Base-by-base conservation (phyloP, 2,888 invertebrate genomes). In the Philereme transversata region DNA sequence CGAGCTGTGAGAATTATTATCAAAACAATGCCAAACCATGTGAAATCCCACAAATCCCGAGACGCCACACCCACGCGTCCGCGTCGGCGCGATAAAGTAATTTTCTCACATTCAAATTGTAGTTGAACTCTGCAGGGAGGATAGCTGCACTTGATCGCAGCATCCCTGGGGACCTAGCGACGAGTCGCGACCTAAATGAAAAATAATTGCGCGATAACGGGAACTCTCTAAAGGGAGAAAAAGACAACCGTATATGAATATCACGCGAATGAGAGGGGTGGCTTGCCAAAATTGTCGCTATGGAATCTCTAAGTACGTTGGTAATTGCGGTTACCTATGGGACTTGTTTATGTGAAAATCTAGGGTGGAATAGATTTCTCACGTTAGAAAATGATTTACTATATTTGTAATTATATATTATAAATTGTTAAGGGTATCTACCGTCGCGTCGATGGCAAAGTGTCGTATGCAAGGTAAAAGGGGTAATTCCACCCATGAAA, bases 21-120 rank as follows among this genome's bases (percentile, higher is more conserved):
- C 58, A 51, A 57, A 65, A 51, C 62, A 57, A 65, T 57, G 62
- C 44, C 35, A 59, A 51, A 66, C 65, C 69, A 71, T 83, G 85
- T 75, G 83, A 86, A 82, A 78, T 75, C 73, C 73, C 70, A 73
- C 81, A 81, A 84, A 71, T 82, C 87, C 86, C 86, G 70, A 76
- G 83, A 74, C 73, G 71, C 62, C 71, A 69, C 63, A 73, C 77
- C 78, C 72, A 75, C 76, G 52, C 73, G 69, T 59, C 57, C 72
- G 72, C 38, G 51, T 22, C 22, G 22, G 22, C 50, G 50, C 44
- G 41, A 75, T 73, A 76, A 65, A 81, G 75, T 74, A 82, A 82
- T 84, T 79, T 88, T 89, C 84, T 87, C 85, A 83, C 86, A 86
- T 87, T 86, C 77, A 82, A 87, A 86, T 84, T 79, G 78, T 82